Percentiles rank a stretch among this genome's conserved stretches.
Evolutionary conservation across 2,888 invertebrate species (phyloP).

Genomic region (Trachelus stipa): DNA sequence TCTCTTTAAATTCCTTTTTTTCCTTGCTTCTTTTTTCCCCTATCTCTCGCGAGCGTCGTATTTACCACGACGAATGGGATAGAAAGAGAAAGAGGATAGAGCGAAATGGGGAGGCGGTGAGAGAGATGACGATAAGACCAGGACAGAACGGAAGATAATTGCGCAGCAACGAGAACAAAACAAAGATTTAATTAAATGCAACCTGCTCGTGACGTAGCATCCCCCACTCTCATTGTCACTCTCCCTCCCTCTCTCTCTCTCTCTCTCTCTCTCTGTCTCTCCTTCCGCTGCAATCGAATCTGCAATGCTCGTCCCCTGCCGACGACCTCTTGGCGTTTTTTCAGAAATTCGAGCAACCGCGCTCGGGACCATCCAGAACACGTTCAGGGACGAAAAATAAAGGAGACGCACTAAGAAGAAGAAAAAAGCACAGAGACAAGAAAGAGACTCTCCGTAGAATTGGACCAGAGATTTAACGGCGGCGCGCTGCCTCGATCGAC

Average conservation of each 20-base stretch:
- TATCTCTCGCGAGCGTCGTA: too few relatives aligned
- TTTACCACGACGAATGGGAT: too few relatives aligned
- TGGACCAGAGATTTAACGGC: background rate
- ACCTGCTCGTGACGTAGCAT: slow-evolving; percentile 19
- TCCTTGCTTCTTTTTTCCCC: too few relatives aligned
- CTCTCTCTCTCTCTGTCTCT: background rate
- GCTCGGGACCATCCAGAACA: background rate
- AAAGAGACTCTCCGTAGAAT: background rate
- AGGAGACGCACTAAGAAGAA: background rate
- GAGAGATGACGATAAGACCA: too few relatives aligned
- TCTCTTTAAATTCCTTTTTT: too few relatives aligned
- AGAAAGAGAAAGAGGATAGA: too few relatives aligned
- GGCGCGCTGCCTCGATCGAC: background rate
- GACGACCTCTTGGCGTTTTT: background rate
- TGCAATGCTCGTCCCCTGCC: background rate
- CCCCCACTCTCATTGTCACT: slow-evolving; percentile 11
- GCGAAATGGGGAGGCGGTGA: too few relatives aligned
- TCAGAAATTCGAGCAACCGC: background rate
- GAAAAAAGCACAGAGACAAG: background rate
- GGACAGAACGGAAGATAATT: background rate
- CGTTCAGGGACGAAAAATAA: background rate
- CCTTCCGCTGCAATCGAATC: background rate
- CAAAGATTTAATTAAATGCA: slow-evolving; percentile 45
- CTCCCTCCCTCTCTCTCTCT: slow-evolving; percentile 20
- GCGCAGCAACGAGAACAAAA: slow-evolving; percentile 24